A percentile compares a stretch with the other conserved stretches of the same genome.
Evolutionary conservation across 2,888 invertebrate genomes (phyloP).

Genomic region (Lochmaea crataegi): DNA sequence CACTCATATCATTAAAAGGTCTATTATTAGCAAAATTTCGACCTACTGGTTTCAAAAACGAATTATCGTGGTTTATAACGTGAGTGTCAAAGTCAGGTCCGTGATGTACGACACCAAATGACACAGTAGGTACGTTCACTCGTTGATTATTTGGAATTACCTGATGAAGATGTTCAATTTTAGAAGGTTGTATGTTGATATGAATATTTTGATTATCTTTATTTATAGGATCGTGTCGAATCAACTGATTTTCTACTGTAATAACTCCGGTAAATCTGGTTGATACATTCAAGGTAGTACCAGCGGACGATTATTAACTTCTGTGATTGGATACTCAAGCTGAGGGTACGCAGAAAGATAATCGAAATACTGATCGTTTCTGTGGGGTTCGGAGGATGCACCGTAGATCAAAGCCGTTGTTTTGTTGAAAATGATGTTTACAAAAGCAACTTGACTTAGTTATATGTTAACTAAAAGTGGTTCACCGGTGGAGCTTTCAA

Average conservation of each 20-base stretch:
- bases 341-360: constrained; percentile 82
- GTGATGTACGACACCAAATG: constrained; percentile 65
- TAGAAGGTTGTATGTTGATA: constrained; percentile 56
- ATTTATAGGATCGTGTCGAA: constrained; percentile 54
- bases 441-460: constrained; percentile 85
- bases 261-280: constrained; percentile 57
- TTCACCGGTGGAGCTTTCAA: constrained; percentile 73
- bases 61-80: constrained; percentile 60
- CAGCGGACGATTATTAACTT: constrained; percentile 70
- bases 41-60: constrained; percentile 1
- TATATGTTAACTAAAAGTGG: constrained; percentile 82
- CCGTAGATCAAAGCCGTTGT: constrained; percentile 81
- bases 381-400: constrained; percentile 78
- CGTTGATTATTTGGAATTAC: constrained; percentile 5
- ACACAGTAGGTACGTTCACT: constrained; percentile 67
- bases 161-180: constrained; percentile 48
- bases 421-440: constrained; percentile 79
- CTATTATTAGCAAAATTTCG: background rate
- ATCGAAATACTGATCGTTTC: constrained; percentile 81
- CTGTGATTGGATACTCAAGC: constrained; percentile 67
- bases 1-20: constrained; percentile 3
- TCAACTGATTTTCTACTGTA: constrained; percentile 59
- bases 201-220: constrained; percentile 51
- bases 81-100: constrained; percentile 62
- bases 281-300: constrained; percentile 70